Evolutionary conservation across 2,113 vertebrate species (phyloP).

Genomic region (Forbesichthys papilliferus): DNA sequence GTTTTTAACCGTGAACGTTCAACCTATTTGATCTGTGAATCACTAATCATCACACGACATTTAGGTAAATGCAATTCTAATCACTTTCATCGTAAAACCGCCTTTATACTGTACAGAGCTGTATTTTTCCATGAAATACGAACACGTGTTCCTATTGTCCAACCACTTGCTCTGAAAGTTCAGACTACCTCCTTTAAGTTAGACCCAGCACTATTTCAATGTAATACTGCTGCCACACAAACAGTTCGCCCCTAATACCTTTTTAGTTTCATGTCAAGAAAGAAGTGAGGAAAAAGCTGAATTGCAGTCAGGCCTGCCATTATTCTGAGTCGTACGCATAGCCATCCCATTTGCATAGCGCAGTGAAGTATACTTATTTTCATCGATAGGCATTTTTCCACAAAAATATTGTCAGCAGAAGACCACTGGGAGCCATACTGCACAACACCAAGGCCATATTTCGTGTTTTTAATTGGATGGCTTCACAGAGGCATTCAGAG

Average conservation of each 20-base stretch:
- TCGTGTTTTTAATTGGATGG: constrained; percentile 70
- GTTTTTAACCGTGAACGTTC: not conserved
- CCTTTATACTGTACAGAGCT: not conserved
- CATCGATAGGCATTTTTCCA: constrained; percentile 60
- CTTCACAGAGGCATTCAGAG: constrained; percentile 50
- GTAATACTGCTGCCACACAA: constrained; percentile 1
- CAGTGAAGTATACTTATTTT: constrained; percentile 52
- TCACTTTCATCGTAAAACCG: not conserved
- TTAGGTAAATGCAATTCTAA: not conserved
- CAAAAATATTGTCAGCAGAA: constrained; percentile 57
- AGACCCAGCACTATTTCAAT: not conserved
- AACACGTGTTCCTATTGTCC: not conserved
- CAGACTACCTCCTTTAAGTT: not conserved
- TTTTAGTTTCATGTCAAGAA: not conserved
- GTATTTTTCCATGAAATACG: not conserved
- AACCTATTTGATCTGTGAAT: not conserved
- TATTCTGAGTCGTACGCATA: constrained; percentile 26
- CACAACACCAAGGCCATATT: constrained; percentile 64
- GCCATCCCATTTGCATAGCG: constrained; percentile 30
- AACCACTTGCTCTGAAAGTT: not conserved
- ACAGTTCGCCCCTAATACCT: not conserved
- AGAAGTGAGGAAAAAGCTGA: constrained; percentile 8
- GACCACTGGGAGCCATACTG: constrained; percentile 61
- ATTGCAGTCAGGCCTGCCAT: constrained; percentile 22
- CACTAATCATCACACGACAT: not conserved